Conservation (phyloP, 2,888 invertebrate genomes). For the Flexamia atlantica region DNA sequence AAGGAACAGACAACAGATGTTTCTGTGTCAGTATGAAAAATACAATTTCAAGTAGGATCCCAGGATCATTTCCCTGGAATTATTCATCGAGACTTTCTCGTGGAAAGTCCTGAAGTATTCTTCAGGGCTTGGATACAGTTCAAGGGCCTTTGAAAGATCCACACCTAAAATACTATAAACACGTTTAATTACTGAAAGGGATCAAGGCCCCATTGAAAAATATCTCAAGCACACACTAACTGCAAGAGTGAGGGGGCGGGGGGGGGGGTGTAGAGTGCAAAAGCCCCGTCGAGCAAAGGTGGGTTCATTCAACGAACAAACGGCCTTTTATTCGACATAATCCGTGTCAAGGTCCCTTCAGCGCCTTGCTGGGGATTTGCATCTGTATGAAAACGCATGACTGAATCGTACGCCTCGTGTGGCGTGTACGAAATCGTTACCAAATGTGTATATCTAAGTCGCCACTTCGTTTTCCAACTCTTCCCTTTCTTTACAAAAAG, state of each 20-base stretch:
- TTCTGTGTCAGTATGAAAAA: too few species aligned
- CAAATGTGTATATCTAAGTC: neutral
- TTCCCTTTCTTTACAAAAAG: too few species aligned
- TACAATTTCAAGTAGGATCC: too few species aligned
- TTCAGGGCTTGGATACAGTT: too few species aligned
- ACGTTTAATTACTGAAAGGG: neutral
- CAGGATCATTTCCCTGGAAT: neutral
- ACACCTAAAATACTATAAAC: neutral
- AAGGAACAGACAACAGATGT: too few species aligned
- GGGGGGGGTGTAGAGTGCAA: neutral
- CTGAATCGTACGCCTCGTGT: neutral
- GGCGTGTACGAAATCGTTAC: neutral
- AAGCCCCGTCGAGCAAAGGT: conserved; percentile 4
- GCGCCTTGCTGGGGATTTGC: conserved; percentile 23
- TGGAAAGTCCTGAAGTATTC: too few species aligned
- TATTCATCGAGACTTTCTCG: too few species aligned
- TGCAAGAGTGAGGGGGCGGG: neutral
- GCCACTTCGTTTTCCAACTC: too few species aligned
- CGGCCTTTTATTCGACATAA: conserved; percentile 38
- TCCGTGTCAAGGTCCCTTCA: conserved; percentile 30
- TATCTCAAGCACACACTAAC: neutral
- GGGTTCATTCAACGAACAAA: conserved; percentile 39
- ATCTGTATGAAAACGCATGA: conserved; percentile 23
- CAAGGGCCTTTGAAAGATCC: too few species aligned
- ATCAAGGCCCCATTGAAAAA: neutral